Conservation (phyloP, 2,797 vertebrate genomes). For the Sebastes oblongus region DNA sequence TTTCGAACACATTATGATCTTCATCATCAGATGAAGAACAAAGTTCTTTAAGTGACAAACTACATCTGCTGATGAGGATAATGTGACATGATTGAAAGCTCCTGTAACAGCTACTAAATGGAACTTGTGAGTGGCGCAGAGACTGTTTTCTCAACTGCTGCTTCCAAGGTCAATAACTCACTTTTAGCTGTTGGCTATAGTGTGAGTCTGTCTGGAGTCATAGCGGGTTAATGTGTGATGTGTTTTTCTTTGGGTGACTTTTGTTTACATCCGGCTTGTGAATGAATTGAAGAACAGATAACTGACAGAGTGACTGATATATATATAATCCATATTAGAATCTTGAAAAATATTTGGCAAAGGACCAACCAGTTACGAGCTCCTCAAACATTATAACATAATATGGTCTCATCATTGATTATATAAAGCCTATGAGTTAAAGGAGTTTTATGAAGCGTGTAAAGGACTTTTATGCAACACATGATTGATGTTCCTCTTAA, state of each 20-base stretch:
- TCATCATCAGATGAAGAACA: not conserved
- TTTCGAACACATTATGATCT: not conserved
- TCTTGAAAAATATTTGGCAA: not conserved
- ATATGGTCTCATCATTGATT: not conserved
- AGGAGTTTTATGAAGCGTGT: slow-evolving; percentile 12
- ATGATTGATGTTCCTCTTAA: slow-evolving; percentile 23
- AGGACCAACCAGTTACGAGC: not conserved
- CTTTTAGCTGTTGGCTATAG: not conserved
- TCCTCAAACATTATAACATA: slow-evolving; percentile 12
- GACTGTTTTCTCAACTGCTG: not conserved
- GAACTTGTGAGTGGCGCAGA: not conserved
- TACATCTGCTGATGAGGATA: not conserved
- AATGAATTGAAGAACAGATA: not conserved
- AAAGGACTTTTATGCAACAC: not conserved
- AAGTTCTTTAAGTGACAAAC: not conserved
- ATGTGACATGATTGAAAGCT: not conserved
- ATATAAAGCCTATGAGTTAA: not conserved
- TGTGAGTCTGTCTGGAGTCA: not conserved
- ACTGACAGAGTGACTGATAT: not conserved
- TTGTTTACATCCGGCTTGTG: not conserved
- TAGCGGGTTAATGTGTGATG: not conserved
- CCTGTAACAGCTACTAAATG: not conserved
- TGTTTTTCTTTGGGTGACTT: not conserved
- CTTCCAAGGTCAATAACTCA: not conserved
- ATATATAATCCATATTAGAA: not conserved